Base-by-base conservation (phyloP, 2,888 invertebrate genomes). In the Nebria brevicollis region DNA sequence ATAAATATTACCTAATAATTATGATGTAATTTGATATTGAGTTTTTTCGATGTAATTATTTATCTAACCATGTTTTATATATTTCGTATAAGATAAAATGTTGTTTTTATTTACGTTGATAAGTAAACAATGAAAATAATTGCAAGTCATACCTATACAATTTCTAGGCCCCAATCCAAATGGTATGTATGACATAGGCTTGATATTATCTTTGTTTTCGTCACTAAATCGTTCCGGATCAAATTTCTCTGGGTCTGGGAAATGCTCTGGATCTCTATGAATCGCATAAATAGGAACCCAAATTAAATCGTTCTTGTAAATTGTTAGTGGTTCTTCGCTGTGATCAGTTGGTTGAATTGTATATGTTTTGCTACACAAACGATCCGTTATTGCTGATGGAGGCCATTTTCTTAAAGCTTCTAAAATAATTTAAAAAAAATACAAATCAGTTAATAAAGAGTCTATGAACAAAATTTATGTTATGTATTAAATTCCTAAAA, bases 261-360 rank as follows among this genome's bases (percentile, higher is more conserved):
- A 93, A 83, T 89, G 88, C n/a, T 91, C 87, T 0, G 91, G 89
- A 84, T 93, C 92, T 86, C 90, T 90, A 77, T 92, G 92, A 6
- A 92, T 85, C 0, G 90, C 91, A 77, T 89, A 89, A 4, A 90
- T 85, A 0, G 91, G 90, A 80, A 92, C 88, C 10, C 88, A 88
- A 1, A 93, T 84, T 0, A 89, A 85, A 34, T 90, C 89, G 0
- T 91, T 92, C 0, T 88, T 88, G n/a, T 90, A 86, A 0, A 93
- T 81, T 0, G 66, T 72, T 10, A 86, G 20, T 26, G 84, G 75
- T 34, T 78, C 82, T 83, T 86, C 86, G 8, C 82, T 83, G 8
- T 82, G 66, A 0, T 86, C 84, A n/a, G 91, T 84, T 0, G 90
- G 87, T 0, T 90, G 89, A 73, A 88, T 73, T 81, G 83, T 90